Evolutionary conservation across 2,797 vertebrate genomes (phyloP), one percentile per base, ranked within the genome.

Genomic region (Sebastes kiyomatsui): DNA sequence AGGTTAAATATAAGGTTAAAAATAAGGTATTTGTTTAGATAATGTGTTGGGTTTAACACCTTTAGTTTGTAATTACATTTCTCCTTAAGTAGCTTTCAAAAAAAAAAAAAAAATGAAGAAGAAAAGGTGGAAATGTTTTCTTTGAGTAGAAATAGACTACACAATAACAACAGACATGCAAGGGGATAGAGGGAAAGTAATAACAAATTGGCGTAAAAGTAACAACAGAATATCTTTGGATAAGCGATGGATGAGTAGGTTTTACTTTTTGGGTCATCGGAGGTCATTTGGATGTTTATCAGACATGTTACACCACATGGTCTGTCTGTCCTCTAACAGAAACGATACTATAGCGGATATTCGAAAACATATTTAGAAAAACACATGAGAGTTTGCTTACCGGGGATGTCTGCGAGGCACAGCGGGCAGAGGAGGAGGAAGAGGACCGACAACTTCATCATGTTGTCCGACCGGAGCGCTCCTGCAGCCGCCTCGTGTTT

Each of bases 371-470:
- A 52, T 42, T 28, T 2, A 23, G 6, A 18, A 4, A 27, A 14
- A 58, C 16, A 67, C 12, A 42, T 22, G 5, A 30, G 14, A 62
- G 75, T 79, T 85, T 78, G 75, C 93, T 92, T 92, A 95, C 94
- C 93, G 25, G 79, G 58, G 23, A 80, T 80, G 49, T 78, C 79
- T 69, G 87, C 83, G 27, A 78, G 60, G 64, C 18, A 68, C 46
- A 75, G 77, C 67, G 81, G 71, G 38, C 75, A 88, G 62, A 91
- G 65, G 72, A 92, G 69, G 32, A 87, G 49, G 74, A 92, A 28
- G 77, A 79, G 52, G 25, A 83, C 77, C 54, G 55, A 8, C 59
- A 92, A 93, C 90, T 93, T 94, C 94, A 93, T 94, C 33, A 16
- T 84, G 82, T 14, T 80, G 46, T 82, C 73, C 68, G 33, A n/a